These are phyloP conservation scores for Sapajus apella DNA, from an alignment of 2,113 vertebrate species.

Conservation along the genomic window DNA sequence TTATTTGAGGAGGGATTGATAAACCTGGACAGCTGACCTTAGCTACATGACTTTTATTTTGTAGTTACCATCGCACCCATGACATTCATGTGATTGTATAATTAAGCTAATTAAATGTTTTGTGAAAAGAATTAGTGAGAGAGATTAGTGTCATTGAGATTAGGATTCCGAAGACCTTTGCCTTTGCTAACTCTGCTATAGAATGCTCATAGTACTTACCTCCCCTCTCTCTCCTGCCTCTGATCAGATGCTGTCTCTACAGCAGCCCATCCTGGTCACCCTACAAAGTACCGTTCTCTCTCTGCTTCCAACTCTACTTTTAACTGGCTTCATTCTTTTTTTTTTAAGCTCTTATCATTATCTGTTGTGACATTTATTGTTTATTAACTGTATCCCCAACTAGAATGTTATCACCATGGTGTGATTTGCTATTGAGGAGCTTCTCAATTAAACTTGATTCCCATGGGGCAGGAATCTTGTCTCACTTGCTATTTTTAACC, in stretches of 20 bases:
- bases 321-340: not conserved
- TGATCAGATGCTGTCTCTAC: no score
- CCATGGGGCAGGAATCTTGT: not conserved
- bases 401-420: not conserved
- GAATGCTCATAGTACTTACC: not conserved
- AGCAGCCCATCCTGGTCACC: not conserved
- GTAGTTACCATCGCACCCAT: not conserved
- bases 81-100: not conserved
- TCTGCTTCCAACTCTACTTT: not conserved
- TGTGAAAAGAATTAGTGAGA: not conserved
- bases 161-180: not conserved
- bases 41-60: not conserved
- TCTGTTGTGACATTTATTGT: not conserved
- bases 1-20: not conserved
- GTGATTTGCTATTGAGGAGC: not conserved
- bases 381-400: not conserved
- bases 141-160: not conserved
- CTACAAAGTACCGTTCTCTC: not conserved
- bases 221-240: not conserved
- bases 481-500: not conserved
- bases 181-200: fast-evolving
- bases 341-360: not conserved
- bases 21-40: not conserved
- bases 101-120: constrained; percentile 26
- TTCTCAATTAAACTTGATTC: not conserved